Evolutionary conservation across 1,140 invertebrate species (phyloP), one percentile per base, ranked within the genome.

Genomic region (Pogonognathellus flavescens): DNA sequence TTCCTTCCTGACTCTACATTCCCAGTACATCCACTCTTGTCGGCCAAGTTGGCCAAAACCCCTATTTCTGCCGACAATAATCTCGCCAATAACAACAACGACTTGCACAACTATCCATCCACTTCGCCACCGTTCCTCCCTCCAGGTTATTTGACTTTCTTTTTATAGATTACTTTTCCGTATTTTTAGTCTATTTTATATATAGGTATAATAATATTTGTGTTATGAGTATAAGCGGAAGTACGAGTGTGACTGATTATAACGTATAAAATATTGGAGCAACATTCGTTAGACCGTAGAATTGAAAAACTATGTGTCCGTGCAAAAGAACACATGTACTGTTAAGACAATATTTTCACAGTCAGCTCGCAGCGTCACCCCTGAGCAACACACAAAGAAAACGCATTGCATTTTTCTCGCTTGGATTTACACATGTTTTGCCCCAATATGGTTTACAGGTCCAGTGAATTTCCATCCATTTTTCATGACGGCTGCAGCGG

Each of bases 381-480:
- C 31, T 6, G 1, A 41, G 31, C 31, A 41, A 41, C 6, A 41
- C 31, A 41, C 31, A 6, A 80, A 41, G 20, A 52, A 13, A 11
- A 80, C 25, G 16, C 11, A 14, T 25, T 25, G 13, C 14, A 25
- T 80, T 25, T 49, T 6, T 10, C 13, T 20, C n/a, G 16, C 9
- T 55, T 55, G 18, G 18, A 76, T 76, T 76, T 76, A 76, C 70
- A 76, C 70, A 76, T 76, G 70, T 76, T 76, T 66, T 76, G 70
- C 41, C 31, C 41, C 31, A 50, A 76, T 76, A 50, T 76, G 70
- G 53, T 76, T 57, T 80, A 22, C 91, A 59, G 90, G 91, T 5
- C 92, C 92, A 86, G 91, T 92, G 10, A 91, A 91, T 8, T 91
- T 93, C 52, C 91, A 92, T 89, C 93, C 93, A 5, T 93, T 93